Evolutionary conservation across 2,113 vertebrate species (phyloP).

Genomic region (Perognathus longimembris): DNA sequence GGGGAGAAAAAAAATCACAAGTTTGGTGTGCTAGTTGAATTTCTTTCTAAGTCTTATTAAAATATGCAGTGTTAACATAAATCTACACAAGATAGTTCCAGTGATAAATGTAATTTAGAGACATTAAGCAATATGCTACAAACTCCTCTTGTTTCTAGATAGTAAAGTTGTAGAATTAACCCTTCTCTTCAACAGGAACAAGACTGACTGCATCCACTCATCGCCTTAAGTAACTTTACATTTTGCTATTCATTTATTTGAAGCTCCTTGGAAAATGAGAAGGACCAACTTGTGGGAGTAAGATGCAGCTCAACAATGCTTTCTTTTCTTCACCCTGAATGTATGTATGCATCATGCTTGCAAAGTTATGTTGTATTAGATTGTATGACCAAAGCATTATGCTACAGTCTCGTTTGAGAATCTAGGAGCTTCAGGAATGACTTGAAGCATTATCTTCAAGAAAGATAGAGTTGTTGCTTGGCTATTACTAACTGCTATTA

Average conservation of each 20-base stretch:
- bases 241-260: not conserved
- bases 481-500: not conserved
- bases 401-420: not conserved
- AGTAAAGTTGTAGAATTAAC: not conserved
- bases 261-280: not conserved
- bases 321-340: not conserved
- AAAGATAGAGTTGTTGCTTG: not conserved
- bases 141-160: not conserved
- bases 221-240: not conserved
- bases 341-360: not conserved
- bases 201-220: not conserved
- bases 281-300: fast-evolving
- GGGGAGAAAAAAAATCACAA: not conserved
- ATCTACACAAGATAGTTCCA: not conserved
- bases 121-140: not conserved
- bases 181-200: not conserved
- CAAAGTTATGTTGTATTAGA: not conserved
- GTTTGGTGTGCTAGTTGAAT: not conserved
- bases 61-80: slow-evolving; percentile 25
- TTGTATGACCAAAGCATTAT: not conserved
- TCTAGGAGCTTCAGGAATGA: not conserved
- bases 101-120: slow-evolving; percentile 51
- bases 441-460: not conserved
- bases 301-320: fast-evolving
- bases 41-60: slow-evolving; percentile 53